Percentiles rank a stretch among this genome's conserved stretches.
Evolutionary conservation across 1,140 invertebrate species (phyloP).

Genomic region (Agraylea sexmaculata): DNA sequence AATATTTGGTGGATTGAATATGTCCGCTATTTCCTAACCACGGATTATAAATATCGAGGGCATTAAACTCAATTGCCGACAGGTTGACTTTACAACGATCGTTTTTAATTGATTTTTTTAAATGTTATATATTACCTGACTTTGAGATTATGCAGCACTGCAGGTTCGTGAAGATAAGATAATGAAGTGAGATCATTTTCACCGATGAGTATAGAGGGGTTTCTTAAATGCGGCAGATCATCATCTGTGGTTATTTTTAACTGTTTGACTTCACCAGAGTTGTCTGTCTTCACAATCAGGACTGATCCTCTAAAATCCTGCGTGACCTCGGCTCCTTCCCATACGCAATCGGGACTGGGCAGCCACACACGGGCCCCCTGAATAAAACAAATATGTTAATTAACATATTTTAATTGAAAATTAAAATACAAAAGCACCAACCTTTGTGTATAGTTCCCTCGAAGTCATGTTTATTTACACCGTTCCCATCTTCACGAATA

Average conservation of each 20-base stretch:
- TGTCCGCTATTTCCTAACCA: no score
- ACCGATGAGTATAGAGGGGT: constrained; percentile 95
- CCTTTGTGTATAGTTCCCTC: constrained; percentile 41
- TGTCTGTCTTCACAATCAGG: constrained; percentile 56
- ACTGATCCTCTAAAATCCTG: constrained; percentile 66
- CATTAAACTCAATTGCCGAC: no score
- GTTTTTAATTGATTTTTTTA: no score
- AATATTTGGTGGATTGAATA: no score
- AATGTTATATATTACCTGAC: constrained; percentile 48
- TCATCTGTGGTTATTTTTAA: constrained; percentile 51
- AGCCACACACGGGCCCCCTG: constrained; percentile 90
- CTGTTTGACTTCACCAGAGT: constrained; percentile 37
- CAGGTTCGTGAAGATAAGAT: constrained; percentile 95
- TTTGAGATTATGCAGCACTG: constrained; percentile 89
- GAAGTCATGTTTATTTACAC: constrained; percentile 40
- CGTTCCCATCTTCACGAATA: no score
- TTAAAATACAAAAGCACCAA: constrained; percentile 22
- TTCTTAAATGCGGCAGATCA: constrained; percentile 81
- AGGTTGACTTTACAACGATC: no score
- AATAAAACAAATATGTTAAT: constrained; percentile 19
- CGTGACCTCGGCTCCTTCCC: constrained; percentile 74
- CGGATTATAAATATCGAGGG: no score
- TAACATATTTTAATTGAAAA: constrained; percentile 2
- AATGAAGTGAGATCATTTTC: constrained; percentile 96
- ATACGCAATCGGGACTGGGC: constrained; percentile 72